Conservation (phyloP, 2,113 vertebrate genomes). For the Eptesicus fuscus region DNA sequence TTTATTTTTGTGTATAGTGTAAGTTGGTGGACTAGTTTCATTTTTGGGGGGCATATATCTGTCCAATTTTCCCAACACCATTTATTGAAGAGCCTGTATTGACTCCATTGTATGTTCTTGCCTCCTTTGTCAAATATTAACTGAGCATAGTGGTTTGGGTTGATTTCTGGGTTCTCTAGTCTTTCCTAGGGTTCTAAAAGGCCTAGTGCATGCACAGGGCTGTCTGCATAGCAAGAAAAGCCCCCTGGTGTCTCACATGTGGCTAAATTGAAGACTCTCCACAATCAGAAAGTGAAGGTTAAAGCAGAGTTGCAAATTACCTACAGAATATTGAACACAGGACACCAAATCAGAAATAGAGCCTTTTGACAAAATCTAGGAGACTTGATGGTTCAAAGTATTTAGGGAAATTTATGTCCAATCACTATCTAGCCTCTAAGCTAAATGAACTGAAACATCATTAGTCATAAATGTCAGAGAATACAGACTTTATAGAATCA, state of each 20-base stretch:
- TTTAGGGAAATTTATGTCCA: neutral
- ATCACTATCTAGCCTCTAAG: neutral
- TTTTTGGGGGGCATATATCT: too few species aligned
- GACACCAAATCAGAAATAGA: neutral
- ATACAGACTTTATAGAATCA: neutral
- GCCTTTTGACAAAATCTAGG: neutral
- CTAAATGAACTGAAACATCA: neutral
- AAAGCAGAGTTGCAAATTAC: neutral
- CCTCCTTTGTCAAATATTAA: too few species aligned
- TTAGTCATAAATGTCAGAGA: neutral
- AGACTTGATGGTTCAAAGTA: neutral
- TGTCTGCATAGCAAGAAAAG: neutral
- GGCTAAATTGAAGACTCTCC: neutral
- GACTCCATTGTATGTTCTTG: too few species aligned
- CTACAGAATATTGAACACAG: neutral
- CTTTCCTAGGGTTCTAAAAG: neutral
- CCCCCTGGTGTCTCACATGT: neutral
- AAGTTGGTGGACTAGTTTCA: too few species aligned
- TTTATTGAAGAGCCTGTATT: too few species aligned
- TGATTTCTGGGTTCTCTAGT: neutral
- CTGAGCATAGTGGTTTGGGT: neutral
- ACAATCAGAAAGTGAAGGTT: neutral
- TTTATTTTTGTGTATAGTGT: too few species aligned
- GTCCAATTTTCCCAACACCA: too few species aligned
- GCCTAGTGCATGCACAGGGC: accelerated